A percentile compares a stretch with the other conserved stretches of the same genome.
These are phyloP conservation scores for Steatocranus sp. DNA, from an alignment of 2,797 vertebrate genomes.

Conservation along the genomic window DNA sequence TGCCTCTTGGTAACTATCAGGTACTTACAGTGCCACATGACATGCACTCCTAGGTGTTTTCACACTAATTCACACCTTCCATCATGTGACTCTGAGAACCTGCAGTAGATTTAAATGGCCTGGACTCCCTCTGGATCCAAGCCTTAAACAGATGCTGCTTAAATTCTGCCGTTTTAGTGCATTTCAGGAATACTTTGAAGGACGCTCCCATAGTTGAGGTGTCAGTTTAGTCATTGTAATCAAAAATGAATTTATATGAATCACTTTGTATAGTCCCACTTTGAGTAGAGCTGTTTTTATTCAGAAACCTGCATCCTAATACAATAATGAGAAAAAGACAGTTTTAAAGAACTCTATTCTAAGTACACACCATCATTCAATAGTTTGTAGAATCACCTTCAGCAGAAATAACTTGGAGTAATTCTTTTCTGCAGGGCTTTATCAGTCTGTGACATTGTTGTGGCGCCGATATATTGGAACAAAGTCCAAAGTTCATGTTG, in stretches of 20 bases:
- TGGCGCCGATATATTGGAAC: not conserved
- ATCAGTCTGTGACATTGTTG: not conserved
- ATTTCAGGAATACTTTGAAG: not conserved
- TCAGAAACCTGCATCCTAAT: not conserved
- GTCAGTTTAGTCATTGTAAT: not conserved
- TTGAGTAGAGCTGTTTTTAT: not conserved
- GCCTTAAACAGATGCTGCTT: not conserved
- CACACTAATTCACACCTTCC: conserved; percentile 11
- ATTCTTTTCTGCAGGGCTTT: not conserved
- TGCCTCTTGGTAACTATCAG: not conserved
- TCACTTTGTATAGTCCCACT: not conserved
- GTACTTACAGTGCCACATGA: not conserved
- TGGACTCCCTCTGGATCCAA: not conserved
- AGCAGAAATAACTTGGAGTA: too few species aligned
- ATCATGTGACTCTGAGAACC: not conserved
- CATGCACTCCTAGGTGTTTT: not conserved
- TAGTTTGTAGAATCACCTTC: not conserved
- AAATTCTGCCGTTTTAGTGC: not conserved
- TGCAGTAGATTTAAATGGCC: not conserved
- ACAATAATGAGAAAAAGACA: not conserved
- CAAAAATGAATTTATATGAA: not conserved
- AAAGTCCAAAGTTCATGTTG: not conserved
- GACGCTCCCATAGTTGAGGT: accelerated
- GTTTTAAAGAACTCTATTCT: not conserved
- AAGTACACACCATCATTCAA: accelerated